Evolutionary conservation across 2,113 vertebrate species (phyloP), one percentile per base, ranked within the genome.

Genomic region (Microtus oregoni): DNA sequence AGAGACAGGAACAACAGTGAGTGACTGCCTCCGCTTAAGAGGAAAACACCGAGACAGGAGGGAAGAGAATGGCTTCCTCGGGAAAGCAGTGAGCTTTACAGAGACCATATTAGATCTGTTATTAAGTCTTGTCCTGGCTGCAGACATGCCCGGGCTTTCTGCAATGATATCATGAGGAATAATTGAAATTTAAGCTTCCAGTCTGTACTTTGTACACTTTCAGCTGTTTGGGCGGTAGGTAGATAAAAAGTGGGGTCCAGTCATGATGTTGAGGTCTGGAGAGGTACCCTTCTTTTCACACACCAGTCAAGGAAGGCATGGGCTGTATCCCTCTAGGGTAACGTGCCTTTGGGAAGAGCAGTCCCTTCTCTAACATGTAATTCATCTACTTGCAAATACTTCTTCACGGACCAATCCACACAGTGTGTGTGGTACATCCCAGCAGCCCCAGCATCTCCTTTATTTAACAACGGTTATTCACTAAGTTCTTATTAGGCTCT

Each of bases 331-430:
- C 14, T 89, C n/a, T 22, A 52, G 24, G 28, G 11, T 63, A 13
- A 35, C 7, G 65, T 87, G 28, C 22, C 6, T 81, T 44, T 93
- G n/a, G 52, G 90, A 92, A 86, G 24, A 95, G 38, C n/a, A 75
- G 26, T 86, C 15, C 50, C 9, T 55, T 67, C 41, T 93, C 86
- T 68, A 67, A 12, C 77, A 75, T 86, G 63, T 28, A 78, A 63
- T 58, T 86, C 50, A 83, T 50, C 26, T 26, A 67, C 63, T 52
- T 79, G 58, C 90, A 95, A 90, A 93, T 75, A 92, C 44, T 93
- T 95, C 22, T 78, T 94, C 86, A 81, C 76, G 67, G 93, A 79
- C 0, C 10, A 89, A 91, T 38, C 35, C 5, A 85, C 75, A 50
- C 61, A 92, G 26, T 35, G 38, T 58, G 22, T 35, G 58, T 20